Percentiles rank a stretch among this genome's conserved stretches.
Evolutionary conservation across 2,797 vertebrate species (phyloP).

Genomic region (Poeciliopsis turneri): DNA sequence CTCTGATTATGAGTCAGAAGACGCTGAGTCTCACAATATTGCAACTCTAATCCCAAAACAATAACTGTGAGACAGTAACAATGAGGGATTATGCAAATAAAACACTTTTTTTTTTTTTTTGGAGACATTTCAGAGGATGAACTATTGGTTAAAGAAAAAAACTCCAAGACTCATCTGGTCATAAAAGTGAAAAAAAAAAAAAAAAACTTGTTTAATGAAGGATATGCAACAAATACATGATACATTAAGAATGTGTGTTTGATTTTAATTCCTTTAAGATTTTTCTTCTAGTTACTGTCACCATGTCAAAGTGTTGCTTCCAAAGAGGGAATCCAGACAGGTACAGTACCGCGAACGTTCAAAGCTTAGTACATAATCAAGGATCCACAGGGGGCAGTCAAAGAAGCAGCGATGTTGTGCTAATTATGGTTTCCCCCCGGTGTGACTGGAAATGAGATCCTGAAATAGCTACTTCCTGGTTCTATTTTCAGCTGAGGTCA

Average conservation of each 20-base stretch:
- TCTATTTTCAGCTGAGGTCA: constrained; percentile 80
- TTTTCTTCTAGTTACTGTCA: not conserved
- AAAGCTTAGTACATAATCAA: not conserved
- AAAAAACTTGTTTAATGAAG: not conserved
- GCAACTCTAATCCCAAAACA: not conserved
- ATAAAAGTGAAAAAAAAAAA: not conserved
- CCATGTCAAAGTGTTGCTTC: constrained; percentile 3
- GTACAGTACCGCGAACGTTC: constrained; percentile 15
- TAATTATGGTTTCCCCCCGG: constrained; percentile 73
- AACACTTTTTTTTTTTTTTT: not conserved
- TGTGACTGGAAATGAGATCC: constrained; percentile 77
- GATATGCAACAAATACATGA: not conserved
- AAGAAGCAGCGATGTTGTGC: constrained; percentile 56
- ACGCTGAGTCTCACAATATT: not conserved
- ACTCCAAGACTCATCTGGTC: not conserved
- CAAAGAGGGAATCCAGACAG: constrained; percentile 2
- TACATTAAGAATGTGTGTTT: not conserved
- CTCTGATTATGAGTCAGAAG: not conserved
- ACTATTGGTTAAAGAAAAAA: not conserved
- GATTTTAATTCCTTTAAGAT: not conserved
- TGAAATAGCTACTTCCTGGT: constrained; percentile 77
- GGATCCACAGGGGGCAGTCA: constrained; percentile 44
- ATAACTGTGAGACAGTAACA: not conserved
- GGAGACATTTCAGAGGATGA: not conserved
- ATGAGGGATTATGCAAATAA: not conserved